Base-by-base conservation (phyloP, 2,797 vertebrate species). In the Melanotaenia nigrans region DNA sequence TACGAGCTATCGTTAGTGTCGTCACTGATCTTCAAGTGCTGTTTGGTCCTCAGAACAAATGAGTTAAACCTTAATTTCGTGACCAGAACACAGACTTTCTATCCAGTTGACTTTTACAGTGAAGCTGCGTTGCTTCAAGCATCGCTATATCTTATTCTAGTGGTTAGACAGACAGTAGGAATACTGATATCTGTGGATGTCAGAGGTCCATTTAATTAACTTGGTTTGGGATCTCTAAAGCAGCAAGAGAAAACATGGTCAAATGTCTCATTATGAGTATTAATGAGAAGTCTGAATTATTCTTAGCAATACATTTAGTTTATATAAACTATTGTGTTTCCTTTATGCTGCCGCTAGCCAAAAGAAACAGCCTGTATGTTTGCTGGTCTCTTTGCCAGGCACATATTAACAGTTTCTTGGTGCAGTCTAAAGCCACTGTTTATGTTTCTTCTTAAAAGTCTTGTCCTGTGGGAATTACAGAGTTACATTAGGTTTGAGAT, bases 401-500 rank as follows among this genome's bases (percentile, higher is more conserved):
- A 56, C 3, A 14, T 49, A 30, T 57, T 8, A 68, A 60, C 63
- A 28, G 61, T 53, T 75, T 75, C 56, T 62, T 53, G 49, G 14
- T 67, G 57, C 32, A 69, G 53, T 82, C 79, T 69, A 61, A 86
- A 81, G 32, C 45, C 25, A 70, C 76, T 75, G 65, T 38, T 40
- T 42, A 3, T 55, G 61, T 67, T 63, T 81, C 59, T 49, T 68
- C 59, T 65, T 82, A 45, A 82, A 63, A 38, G 81, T 72, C 56
- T 61, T 71, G 73, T 79, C 73, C 71, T 36, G 65, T 49, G 51
- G 86, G 65, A 81, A 66, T 90, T 87, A 87, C 76, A 87, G 83
- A 78, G 53, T 0, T 77, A 74, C 68, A 58, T 61, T 56, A 73
- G 53, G 35, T 36, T 54, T 22, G 35, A 68, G 79, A 76, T 67